Evolutionary conservation across 1,140 invertebrate genomes (phyloP), one percentile per base, ranked within the genome.

Genomic region (Centruroides sculpturatus): DNA sequence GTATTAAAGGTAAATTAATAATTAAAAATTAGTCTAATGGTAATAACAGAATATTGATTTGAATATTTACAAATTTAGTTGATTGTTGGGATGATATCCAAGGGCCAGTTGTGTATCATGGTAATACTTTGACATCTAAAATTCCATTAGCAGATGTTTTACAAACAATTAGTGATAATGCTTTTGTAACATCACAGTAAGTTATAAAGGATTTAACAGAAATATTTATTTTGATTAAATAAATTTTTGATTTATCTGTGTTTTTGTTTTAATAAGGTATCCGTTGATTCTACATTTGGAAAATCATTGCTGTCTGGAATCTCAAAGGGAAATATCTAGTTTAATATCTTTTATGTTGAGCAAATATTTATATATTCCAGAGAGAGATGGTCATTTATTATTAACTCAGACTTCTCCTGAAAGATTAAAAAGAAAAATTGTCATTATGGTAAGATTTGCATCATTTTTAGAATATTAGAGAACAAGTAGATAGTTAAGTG

Each of bases 41-140:
- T 23, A 23, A 23, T 23, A 23, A 23, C 23, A 23, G 23, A 23
- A 23, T 23, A 41, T 41, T 41, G 8, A 41, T 8, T 41, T 41
- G 5, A 41, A 41, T 41, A 41, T 41, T 8, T 41, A 8, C 8
- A 41, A 23, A 41, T 59, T 50, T 47, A 61, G 79, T 83, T 66
- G 81, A 83, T 68, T 74, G 79, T 59, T 82, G 81, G 79, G 80
- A 81, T 67, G 78, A 78, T 4, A 71, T 74, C 12, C 74, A 78
- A 46, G 66, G 64, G 64, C 63, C 64, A 59, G 62, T 76, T 23
- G 72, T 79, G 0, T 81, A 76, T 66, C 79, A 81, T 66, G 79
- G 80, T 35, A 77, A 79, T 66, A 82, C 81, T 9, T 69, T 80
- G 5, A 81, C 80, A 6, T 76, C 75, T 48, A 80, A 79, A 68